Evolutionary conservation across 2,888 invertebrate genomes (phyloP), one percentile per base, ranked within the genome.

Genomic region (Megalurothrips usitatus): DNA sequence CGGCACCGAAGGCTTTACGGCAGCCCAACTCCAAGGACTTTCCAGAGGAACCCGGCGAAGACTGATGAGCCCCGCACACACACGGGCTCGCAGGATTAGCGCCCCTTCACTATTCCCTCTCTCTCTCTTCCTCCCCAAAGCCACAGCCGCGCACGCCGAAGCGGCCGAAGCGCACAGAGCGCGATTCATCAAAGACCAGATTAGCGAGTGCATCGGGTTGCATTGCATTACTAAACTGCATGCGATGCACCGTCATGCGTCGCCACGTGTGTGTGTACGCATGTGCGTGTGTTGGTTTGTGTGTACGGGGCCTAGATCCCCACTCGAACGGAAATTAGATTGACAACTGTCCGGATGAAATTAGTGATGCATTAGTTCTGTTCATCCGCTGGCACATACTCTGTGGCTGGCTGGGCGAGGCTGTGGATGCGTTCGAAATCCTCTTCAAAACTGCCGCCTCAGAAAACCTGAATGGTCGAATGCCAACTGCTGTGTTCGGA

Each of bases 101-200:
- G 10, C 26, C 68, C 68, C 68, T 75, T 26, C 26, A 11, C 68
- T 43, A 43, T 43, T 68, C 68, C 68, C 26, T 75, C 23, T 75
- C 68, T 68, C 52, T 52, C 58, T 58, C 58, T 58, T n/a, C 58
- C n/a, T 58, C 23, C 34, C 34, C 34, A 43, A 43, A 43, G 34
- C 34, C 34, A 43, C 34, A 43, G 34, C 34, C 34, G 34, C 68
- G 9, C 23, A 23, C 68, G 68, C 23, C 68, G 23, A n/a, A 68
- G 68, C 68, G 68, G 23, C 68, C 12, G 26, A 10, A 75, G 68
- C 23, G 68, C 26, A 19, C 58, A 14, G 58, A 23, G 68, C 68
- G 68, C 68, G 68, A 75, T 75, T 75, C 68, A 75, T 75, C 68
- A 75, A 75, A 75, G 68, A 75, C 68, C 68, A 75, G 68, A 75